A percentile compares a stretch with the other conserved stretches of the same genome.
Evolutionary conservation across 2,888 invertebrate genomes (phyloP).

Genomic region (Horisme vitalbata): DNA sequence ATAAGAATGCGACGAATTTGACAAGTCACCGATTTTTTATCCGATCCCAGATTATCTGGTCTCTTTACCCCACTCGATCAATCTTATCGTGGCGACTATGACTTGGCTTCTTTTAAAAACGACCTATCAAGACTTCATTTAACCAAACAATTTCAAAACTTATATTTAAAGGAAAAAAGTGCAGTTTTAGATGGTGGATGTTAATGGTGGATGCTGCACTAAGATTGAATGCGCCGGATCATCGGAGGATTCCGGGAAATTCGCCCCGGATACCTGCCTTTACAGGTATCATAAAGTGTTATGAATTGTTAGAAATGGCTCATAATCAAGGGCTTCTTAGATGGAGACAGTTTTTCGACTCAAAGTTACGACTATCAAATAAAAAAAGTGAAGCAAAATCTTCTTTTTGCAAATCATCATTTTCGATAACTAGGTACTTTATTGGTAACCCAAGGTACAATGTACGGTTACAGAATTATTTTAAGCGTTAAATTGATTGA

Average conservation of each 20-base stretch:
- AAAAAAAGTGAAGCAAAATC: too few species aligned
- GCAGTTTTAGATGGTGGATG: slow-evolving; percentile 24
- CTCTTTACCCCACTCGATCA: slow-evolving; percentile 81
- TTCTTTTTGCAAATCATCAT: too few species aligned
- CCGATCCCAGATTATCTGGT: slow-evolving; percentile 73
- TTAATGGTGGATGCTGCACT: slow-evolving; percentile 54
- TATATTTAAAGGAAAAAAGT: slow-evolving; percentile 7
- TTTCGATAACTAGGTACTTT: too few species aligned
- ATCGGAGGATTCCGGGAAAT: slow-evolving; percentile 82
- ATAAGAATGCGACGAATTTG: slow-evolving; percentile 79
- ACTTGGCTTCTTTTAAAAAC: slow-evolving; percentile 41
- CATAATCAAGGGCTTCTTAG: too few species aligned
- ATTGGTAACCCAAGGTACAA: too few species aligned
- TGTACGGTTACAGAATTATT: too few species aligned
- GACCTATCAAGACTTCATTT: slow-evolving; percentile 25
- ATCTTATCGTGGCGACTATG: slow-evolving; percentile 77
- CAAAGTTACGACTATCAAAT: too few species aligned
- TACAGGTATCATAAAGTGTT: slow-evolving; percentile 62
- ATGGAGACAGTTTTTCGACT: too few species aligned
- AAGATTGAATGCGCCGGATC: slow-evolving; percentile 74
- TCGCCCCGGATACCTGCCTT: slow-evolving; percentile 79
- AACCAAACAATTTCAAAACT: slow-evolving; percentile 31
- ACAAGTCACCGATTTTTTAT: slow-evolving; percentile 81
- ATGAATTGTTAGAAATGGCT: slow-evolving; percentile 49
- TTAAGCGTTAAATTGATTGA: too few species aligned